Evolutionary conservation across 37 sponge, comb jelly and placozoan species (phyloP), one percentile per base, ranked within the genome.

Genomic region (Cladorhizidae sp.): DNA sequence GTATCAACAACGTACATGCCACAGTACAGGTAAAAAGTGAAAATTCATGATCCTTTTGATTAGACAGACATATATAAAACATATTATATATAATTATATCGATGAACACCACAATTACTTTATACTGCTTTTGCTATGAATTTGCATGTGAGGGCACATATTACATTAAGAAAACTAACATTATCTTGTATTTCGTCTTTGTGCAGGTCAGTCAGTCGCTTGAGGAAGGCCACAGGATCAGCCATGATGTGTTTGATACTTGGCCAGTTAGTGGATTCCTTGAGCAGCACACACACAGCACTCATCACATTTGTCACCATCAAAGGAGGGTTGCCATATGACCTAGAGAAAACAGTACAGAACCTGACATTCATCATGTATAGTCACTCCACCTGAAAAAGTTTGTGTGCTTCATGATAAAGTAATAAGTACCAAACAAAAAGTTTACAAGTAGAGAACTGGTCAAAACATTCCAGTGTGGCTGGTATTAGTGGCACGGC

Each of bases 231-330:
- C 8, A 55, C 63, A 50, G 39, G 63, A 76, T 85, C 83, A 3
- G 78, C 80, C 50, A 89, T 86, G 14, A 93, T 59, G 25, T 76
- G 90, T 50, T 89, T 93, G 26, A 86, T 86, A 25, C 78, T 73
- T 31, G 39, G 43, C 93, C 93, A 93, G 72, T 89, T 78, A 0
- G 93, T 72, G 18, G 86, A 87, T 77, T 89, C 76, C 56, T 86
- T 68, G 29, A 93, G 83, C 18, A 93, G 78, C 31, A 86, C 67
- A 81, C 93, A 93, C 55, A 93, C 83, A 18, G 90, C 86, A 61
- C 73, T 76, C 93, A 93, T 93, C 39, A 93, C 93, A 79, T 80
- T 73, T 79, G 57, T 70, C 59, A 93, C 93, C 83, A 93, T 85
- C 25, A 80, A 67, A n/a, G 93, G 93, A 0, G 93, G 93, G 18